Evolutionary conservation across 1,140 invertebrate species (phyloP), one percentile per base, ranked within the genome.

Genomic region (Rhagoletis zephyria): DNA sequence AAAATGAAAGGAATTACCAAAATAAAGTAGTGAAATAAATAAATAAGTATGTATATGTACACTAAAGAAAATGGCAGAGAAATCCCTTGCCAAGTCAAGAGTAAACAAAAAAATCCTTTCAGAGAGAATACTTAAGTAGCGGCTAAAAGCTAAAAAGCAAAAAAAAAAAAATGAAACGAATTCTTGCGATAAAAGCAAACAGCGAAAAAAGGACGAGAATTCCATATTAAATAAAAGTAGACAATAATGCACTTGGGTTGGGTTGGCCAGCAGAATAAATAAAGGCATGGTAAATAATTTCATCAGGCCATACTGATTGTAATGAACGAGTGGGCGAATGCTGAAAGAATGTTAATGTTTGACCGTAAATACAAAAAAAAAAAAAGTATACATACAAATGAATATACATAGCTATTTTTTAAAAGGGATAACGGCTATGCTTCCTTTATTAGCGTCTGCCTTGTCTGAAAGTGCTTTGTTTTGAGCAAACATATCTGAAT

Each of bases 61-160:
- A 63, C 0, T 14, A 63, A 63, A 63, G 12, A 63, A 63, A 63
- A n/a, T 12, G 30, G 14, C 7, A 63, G 4, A 16, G 3, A 3
- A 63, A 16, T 63, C 4, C 61, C 61, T 12, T 63, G 42, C 40
- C 65, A 6, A 40, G 42, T 2, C 9, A 67, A 67, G 40, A 42
- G 10, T 30, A 67, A 67, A 67, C 42, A 67, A 67, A 67, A 42
- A 67, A 67, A 42, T 42, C 40, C 65, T 67, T 67, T 42, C 65
- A 67, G 30, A 67, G 65, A 67, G 65, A 42, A 67, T 42, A 67
- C 65, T 42, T 67, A 67, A 67, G 65, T 67, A 42, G 3, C 12
- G 65, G 65, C 65, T 67, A 67, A 67, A 42, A 67, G 30, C 65
- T 9, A 67, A 40, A 10, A 42, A 42, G 10, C 30, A 67, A 19